Evolutionary conservation across 2,797 vertebrate species (phyloP).

Genomic region (Phrynocephalus vlangalii): DNA sequence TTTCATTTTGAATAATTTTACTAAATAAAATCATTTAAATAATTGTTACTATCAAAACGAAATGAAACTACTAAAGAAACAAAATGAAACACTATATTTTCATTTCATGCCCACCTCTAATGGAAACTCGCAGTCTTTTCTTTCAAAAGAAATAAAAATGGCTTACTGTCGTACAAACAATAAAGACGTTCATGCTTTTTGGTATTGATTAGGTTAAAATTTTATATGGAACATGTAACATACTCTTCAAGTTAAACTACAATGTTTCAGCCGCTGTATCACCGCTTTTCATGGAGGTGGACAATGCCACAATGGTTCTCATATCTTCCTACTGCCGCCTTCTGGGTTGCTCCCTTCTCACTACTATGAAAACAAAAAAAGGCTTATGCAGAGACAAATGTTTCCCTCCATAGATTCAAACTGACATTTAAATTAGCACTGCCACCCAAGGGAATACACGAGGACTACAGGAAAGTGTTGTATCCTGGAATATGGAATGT

Average conservation of each 20-base stretch:
- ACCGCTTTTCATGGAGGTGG: constrained; percentile 25
- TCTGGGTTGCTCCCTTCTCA: constrained; percentile 33
- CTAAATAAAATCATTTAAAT: too few relatives aligned
- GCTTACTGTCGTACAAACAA: too few relatives aligned
- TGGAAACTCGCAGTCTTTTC: too few relatives aligned
- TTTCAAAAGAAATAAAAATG: too few relatives aligned
- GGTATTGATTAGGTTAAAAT: too few relatives aligned
- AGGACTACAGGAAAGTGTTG: constrained; percentile 39
- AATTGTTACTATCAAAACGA: too few relatives aligned
- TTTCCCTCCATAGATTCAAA: background rate
- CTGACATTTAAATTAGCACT: constrained; percentile 70
- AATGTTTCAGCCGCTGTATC: constrained; percentile 21
- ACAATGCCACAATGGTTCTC: constrained; percentile 40
- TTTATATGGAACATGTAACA: too few relatives aligned
- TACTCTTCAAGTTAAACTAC: too few relatives aligned
- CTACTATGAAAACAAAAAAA: constrained; percentile 56
- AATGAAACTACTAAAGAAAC: too few relatives aligned
- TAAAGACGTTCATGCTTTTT: background rate
- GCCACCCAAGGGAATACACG: constrained; percentile 40
- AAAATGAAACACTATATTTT: too few relatives aligned
- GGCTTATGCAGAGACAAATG: constrained; percentile 52
- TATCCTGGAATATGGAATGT: constrained; percentile 41
- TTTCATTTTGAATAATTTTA: too few relatives aligned
- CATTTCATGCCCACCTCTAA: too few relatives aligned
- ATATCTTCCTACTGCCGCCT: constrained; percentile 26